Evolutionary conservation across 2,797 vertebrate genomes (phyloP).

Genomic region (Smutsia gigantea): DNA sequence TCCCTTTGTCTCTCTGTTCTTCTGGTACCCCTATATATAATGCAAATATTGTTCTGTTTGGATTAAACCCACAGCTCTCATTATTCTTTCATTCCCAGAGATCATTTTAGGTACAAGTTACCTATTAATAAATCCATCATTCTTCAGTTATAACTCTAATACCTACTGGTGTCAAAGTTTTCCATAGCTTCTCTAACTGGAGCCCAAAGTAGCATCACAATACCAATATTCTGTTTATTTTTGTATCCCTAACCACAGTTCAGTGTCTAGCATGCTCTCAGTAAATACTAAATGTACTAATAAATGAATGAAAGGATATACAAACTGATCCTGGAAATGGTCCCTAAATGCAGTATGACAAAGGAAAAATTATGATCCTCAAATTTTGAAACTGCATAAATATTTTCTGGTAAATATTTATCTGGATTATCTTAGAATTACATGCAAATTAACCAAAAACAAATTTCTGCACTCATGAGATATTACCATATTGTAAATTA

Average conservation of each 20-base stretch:
- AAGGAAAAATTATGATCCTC: neutral
- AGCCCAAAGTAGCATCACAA: neutral
- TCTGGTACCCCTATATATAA: too few relatives aligned
- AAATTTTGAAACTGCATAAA: slow-evolving; percentile 27
- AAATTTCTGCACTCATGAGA: neutral
- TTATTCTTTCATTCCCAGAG: too few relatives aligned
- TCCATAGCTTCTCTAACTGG: neutral
- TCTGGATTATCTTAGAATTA: neutral
- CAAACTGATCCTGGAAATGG: neutral
- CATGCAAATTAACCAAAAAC: slow-evolving; percentile 20
- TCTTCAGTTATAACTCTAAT: neutral
- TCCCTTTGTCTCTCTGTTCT: too few relatives aligned
- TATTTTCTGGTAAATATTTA: slow-evolving; percentile 14
- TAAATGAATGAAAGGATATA: slow-evolving; percentile 3
- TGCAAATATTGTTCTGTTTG: too few relatives aligned
- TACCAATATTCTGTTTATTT: slow-evolving; percentile 21
- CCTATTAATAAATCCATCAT: neutral
- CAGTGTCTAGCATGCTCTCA: neutral
- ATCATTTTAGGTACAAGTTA: neutral
- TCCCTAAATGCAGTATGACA: neutral
- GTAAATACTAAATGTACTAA: neutral
- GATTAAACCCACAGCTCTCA: too few relatives aligned
- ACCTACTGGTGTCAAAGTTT: neutral
- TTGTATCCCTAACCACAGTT: neutral
- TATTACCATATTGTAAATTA: neutral